Percentiles rank a stretch among this genome's conserved stretches.
phyloP scores from a whole-genome alignment of 2,888 invertebrate species.

The Spisula solida region DNA sequence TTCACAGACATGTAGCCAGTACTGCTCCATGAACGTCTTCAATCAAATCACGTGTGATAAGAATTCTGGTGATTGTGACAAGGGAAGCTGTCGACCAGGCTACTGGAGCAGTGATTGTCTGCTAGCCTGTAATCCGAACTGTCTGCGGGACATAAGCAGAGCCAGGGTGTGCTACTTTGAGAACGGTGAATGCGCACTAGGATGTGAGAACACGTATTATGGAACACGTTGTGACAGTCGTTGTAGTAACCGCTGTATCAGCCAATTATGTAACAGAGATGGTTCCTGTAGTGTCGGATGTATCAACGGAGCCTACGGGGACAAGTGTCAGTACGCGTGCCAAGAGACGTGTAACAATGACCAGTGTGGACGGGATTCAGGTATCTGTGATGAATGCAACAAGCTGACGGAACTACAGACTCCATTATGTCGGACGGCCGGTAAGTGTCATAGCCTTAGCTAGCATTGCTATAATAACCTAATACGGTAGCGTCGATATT shows the following conservation, averaged over 20 bases:
- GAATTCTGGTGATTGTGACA: constrained; percentile 48
- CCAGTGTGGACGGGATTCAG: constrained; percentile 48
- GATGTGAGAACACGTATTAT: constrained; percentile 52
- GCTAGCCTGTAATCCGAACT: constrained; percentile 50
- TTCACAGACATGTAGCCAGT: constrained; percentile 43
- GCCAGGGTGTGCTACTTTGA: constrained; percentile 40
- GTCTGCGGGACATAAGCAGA: not conserved
- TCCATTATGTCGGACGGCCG: constrained; percentile 54
- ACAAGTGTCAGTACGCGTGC: constrained; percentile 39
- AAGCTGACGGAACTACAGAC: constrained; percentile 43
- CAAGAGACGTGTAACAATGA: constrained; percentile 57
- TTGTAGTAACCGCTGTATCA: constrained; percentile 50
- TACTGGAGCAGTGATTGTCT: constrained; percentile 52
- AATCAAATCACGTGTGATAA: constrained; percentile 49
- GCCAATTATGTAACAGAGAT: constrained; percentile 42
- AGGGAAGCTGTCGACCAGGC: constrained; percentile 50
- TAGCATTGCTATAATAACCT: not conserved
- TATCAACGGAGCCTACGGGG: constrained; percentile 37
- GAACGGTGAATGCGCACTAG: constrained; percentile 52
- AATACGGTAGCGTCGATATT: not conserved
- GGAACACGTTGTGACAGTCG: constrained; percentile 38
- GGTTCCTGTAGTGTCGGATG: constrained; percentile 49
- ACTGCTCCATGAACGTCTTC: constrained; percentile 30
- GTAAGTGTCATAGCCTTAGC: constrained; percentile 41
- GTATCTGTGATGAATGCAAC: constrained; percentile 60